These are phyloP conservation scores for Cebidichthys violaceus DNA, from an alignment of 2,113 vertebrate genomes.

Conservation along the genomic window DNA sequence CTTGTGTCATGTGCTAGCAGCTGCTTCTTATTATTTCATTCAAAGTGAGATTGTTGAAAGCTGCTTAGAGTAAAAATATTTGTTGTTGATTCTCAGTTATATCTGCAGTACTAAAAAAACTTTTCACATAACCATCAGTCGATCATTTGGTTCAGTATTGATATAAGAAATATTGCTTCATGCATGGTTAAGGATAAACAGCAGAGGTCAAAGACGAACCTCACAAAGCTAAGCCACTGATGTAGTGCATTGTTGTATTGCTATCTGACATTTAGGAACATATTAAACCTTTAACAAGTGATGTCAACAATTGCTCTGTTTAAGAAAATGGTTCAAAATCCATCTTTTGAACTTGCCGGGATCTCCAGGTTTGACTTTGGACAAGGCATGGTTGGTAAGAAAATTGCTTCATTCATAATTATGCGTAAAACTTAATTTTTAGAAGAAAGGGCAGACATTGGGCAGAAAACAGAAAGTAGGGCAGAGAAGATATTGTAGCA, in stretches of 20 bases:
- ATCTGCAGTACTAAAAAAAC: too few relatives aligned
- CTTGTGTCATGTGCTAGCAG: background rate
- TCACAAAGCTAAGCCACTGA: background rate
- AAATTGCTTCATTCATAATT: background rate
- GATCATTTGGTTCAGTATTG: too few relatives aligned
- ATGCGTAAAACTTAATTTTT: background rate
- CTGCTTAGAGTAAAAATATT: too few relatives aligned
- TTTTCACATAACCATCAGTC: too few relatives aligned
- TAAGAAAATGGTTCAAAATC: conserved; percentile 65
- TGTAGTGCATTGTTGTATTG: background rate
- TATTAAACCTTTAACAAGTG: background rate
- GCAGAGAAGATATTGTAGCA: background rate
- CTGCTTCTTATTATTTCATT: background rate
- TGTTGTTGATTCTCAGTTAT: too few relatives aligned
- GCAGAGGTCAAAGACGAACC: background rate
- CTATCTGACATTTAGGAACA: background rate
- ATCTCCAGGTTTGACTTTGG: conserved; percentile 79
- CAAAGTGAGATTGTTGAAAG: background rate
- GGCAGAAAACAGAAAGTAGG: background rate
- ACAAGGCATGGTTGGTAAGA: conserved; percentile 77
- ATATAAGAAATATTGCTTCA: background rate
- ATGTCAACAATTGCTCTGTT: conserved; percentile 25
- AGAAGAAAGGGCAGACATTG: background rate
- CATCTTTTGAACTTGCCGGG: conserved; percentile 64
- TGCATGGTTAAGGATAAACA: background rate